Evolutionary conservation across 2,888 invertebrate genomes (phyloP).

Genomic region (Drosophila mulleri): DNA sequence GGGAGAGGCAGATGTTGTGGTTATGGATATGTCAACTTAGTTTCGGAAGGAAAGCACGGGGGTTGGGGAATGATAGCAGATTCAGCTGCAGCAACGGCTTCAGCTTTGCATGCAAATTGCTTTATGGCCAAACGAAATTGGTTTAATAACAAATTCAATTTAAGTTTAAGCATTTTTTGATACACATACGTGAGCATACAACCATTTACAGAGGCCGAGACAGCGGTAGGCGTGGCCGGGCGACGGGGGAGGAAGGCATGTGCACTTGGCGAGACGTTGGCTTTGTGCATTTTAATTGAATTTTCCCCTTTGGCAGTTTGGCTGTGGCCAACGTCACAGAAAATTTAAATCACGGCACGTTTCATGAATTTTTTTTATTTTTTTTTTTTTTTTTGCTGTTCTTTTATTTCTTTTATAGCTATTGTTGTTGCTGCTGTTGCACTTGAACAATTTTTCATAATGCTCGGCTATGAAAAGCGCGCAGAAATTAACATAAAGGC

Average conservation of each 20-base stretch:
- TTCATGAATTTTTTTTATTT: conserved; percentile 26
- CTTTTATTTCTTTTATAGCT: neutral
- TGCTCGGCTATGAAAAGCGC: conserved; percentile 48
- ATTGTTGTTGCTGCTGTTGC: conserved; percentile 46
- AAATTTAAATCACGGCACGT: conserved; percentile 79
- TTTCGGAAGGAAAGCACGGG: neutral
- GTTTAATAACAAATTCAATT: conserved; percentile 78
- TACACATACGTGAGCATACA: conserved; percentile 65
- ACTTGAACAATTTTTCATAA: conserved; percentile 75
- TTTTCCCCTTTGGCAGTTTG: conserved; percentile 52
- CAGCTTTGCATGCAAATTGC: conserved; percentile 59
- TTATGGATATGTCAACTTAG: conserved; percentile 57
- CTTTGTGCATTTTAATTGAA: conserved; percentile 79
- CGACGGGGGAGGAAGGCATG: conserved; percentile 5
- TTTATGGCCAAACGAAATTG: conserved; percentile 56
- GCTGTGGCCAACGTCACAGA: conserved; percentile 55
- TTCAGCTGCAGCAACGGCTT: conserved; percentile 29
- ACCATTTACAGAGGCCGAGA: conserved; percentile 27
- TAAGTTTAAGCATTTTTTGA: conserved; percentile 67
- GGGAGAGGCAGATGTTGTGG: conserved; percentile 24
- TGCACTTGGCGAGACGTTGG: conserved; percentile 64
- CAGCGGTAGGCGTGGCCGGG: neutral
- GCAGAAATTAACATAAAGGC: conserved; percentile 75
- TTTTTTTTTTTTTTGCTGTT: conserved; percentile 10
- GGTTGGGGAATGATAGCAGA: neutral